Evolutionary conservation across 2,797 vertebrate species (phyloP), one percentile per base, ranked within the genome.

Genomic region (Falco novaeseelandiae): DNA sequence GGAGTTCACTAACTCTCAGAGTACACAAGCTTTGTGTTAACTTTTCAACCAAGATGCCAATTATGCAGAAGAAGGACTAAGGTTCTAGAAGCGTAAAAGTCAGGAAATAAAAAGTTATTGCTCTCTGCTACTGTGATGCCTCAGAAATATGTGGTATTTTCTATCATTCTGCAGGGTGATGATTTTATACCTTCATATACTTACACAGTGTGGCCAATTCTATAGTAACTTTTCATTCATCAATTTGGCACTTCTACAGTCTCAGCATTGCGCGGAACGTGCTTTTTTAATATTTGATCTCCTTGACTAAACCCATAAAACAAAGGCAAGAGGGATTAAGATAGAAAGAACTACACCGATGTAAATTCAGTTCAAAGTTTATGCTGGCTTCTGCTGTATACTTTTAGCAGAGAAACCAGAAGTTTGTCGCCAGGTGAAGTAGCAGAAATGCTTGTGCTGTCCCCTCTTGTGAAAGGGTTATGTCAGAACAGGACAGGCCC

Each of bases 231-330:
- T 94, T 93, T 94, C 71, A 90, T 97, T 96, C 91, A 79, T 71
- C 92, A 65, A 6, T 88, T 83, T 95, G 94, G 74, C 77, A 87
- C 70, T 84, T 96, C 72, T 91, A 94, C 76, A 76, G 79, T 78
- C 89, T 94, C 73, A 76, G 77, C 67, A 29, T 85, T 88, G 66
- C 78, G 78, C 63, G 70, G 88, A 83, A 90, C 36, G 36, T 87
- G 65, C 55, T 94, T 91, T 90, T 86, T 76, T 4, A 94, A 78
- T 94, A 81, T 87, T 92, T 95, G 38, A 89, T 95, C 97, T 95
- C 78, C 80, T 89, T 85, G 59, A 61, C 87, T 92, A 91, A 96
- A 89, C 94, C 82, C 51, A 65, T 87, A 80, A 85, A 94, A 52
- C 61, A 91, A 95, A 95, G 93, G 91, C 74, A 74, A 76, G 61